phyloP scores from a whole-genome alignment of 2,888 invertebrate genomes.

The Drosophila paucipuncta region DNA sequence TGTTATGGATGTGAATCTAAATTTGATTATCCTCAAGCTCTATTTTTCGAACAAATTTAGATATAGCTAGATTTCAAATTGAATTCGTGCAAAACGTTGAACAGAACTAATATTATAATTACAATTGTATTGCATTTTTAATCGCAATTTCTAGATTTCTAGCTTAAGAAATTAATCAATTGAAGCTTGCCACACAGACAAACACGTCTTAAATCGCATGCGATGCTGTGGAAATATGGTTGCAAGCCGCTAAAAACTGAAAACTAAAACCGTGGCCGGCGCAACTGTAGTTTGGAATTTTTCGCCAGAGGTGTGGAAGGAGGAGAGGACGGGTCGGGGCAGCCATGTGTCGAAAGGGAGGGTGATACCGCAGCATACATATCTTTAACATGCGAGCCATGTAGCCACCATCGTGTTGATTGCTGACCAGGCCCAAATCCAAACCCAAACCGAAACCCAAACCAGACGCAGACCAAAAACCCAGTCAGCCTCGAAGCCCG shows the following conservation, averaged over 20 bases:
- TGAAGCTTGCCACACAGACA: not conserved
- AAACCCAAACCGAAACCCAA: not conserved
- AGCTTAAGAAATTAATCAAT: not conserved
- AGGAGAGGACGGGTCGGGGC: not conserved
- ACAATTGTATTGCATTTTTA: not conserved
- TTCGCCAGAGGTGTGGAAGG: constrained; percentile 26
- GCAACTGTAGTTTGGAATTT: constrained; percentile 50
- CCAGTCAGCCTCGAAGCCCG: constrained; percentile 15
- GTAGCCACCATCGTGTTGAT: constrained; percentile 33
- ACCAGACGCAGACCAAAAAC: constrained; percentile 1
- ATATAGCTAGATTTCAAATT: not conserved
- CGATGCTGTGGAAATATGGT: not conserved
- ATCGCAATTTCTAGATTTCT: not conserved
- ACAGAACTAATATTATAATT: not conserved
- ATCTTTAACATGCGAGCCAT: constrained; percentile 57
- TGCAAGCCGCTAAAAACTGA: constrained; percentile 3
- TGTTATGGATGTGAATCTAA: not conserved
- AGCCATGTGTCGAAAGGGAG: constrained; percentile 4
- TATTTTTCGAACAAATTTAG: not conserved
- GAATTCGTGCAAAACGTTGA: not conserved
- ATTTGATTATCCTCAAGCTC: not conserved
- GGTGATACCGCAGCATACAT: constrained; percentile 1
- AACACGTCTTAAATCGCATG: not conserved
- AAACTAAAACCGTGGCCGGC: constrained; percentile 4
- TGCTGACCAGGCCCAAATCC: constrained; percentile 24